phyloP scores from a whole-genome alignment of 2,888 invertebrate species.

The Polyommatus icarus region DNA sequence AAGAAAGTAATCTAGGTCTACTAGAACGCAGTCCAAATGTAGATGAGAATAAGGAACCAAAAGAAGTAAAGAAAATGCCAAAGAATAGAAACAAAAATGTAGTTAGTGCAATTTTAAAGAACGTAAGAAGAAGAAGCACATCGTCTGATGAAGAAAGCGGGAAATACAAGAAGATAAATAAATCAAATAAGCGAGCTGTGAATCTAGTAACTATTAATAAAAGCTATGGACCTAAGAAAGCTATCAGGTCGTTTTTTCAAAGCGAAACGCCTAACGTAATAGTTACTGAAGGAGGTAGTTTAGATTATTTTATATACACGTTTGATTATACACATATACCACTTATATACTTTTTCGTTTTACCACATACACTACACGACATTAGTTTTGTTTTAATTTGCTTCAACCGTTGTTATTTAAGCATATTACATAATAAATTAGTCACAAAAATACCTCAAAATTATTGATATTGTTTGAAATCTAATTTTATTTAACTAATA shows the following conservation, averaged over 20 bases:
- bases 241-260: constrained; percentile 70
- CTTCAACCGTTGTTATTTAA: constrained; percentile 33
- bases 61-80: constrained; percentile 64
- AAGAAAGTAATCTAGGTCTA: constrained; percentile 63
- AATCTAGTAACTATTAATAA: constrained; percentile 66
- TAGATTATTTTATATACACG: constrained; percentile 26
- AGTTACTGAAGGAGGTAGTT: constrained; percentile 78
- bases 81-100: constrained; percentile 66
- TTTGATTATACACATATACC: not conserved
- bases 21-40: constrained; percentile 63
- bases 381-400: constrained; percentile 3
- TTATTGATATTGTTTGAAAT: not conserved
- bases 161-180: constrained; percentile 73
- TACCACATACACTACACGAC: constrained; percentile 8
- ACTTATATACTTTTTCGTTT: constrained; percentile 17
- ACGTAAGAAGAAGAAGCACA: constrained; percentile 61
- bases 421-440: not conserved
- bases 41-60: constrained; percentile 46
- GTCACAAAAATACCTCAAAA: not conserved
- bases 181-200: constrained; percentile 70
- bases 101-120: constrained; percentile 65
- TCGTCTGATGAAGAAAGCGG: constrained; percentile 74
- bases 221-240: constrained; percentile 63
- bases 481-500: not conserved
- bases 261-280: constrained; percentile 73